Evolutionary conservation across 2,797 vertebrate genomes (phyloP).

Genomic region (Crypturellus tataupa): DNA sequence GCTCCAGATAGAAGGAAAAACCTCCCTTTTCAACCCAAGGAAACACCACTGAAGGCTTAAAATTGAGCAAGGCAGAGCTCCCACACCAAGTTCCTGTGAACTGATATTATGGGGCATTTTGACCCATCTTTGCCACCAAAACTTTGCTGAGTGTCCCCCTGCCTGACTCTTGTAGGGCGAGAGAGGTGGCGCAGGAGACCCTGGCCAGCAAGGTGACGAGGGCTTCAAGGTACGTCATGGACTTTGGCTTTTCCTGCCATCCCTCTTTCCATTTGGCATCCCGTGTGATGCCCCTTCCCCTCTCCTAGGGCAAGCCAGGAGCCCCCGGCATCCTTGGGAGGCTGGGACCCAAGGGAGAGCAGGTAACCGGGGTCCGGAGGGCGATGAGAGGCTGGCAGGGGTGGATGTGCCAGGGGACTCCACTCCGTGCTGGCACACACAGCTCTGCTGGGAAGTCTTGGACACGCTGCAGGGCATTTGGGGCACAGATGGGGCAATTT

Average conservation of each 20-base stretch:
- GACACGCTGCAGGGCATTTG: not conserved
- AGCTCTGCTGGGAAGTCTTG: not conserved
- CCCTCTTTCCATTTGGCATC: not conserved
- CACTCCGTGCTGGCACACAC: not conserved
- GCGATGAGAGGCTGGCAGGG: rapidly evolving
- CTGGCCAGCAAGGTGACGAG: conserved; percentile 79
- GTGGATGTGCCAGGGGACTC: not conserved
- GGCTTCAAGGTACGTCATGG: conserved; percentile 82
- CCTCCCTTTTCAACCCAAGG: rapidly evolving
- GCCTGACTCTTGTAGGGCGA: conserved; percentile 81
- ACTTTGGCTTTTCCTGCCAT: not conserved
- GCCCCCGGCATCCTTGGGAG: conserved; percentile 72
- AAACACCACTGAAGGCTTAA: not conserved
- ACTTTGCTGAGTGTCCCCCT: not conserved
- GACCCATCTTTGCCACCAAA: not conserved
- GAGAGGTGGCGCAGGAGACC: conserved; percentile 83
- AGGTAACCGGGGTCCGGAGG: conserved; percentile 77
- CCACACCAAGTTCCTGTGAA: not conserved
- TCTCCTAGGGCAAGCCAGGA: conserved; percentile 82
- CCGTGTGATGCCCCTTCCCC: not conserved
- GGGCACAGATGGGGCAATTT: not conserved
- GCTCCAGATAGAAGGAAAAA: not conserved
- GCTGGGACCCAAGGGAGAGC: conserved; percentile 83
- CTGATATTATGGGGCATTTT: rapidly evolving
- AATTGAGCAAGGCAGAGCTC: not conserved